These are phyloP conservation scores for Coelinius sp. DNA, from an alignment of 2,888 invertebrate genomes.

Conservation along the genomic window DNA sequence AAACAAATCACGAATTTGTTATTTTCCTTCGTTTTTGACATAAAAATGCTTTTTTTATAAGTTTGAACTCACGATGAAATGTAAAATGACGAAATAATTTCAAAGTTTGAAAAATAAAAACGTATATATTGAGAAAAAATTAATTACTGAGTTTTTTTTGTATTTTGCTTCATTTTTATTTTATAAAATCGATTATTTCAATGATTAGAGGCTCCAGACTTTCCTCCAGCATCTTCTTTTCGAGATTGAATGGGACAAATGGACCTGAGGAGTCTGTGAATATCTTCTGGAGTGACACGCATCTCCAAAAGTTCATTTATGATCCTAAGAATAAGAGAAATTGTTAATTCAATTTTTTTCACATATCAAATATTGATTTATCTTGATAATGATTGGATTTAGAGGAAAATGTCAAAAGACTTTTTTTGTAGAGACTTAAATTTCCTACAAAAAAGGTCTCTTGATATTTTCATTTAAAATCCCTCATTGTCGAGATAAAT, in stretches of 20 bases:
- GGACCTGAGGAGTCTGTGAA: constrained; percentile 60
- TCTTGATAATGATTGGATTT: neutral
- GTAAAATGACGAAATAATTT: neutral
- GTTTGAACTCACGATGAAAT: neutral
- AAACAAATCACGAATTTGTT: no score
- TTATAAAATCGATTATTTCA: neutral
- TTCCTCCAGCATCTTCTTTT: constrained; percentile 28
- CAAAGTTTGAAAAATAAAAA: neutral
- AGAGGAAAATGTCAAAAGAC: neutral
- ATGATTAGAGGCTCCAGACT: neutral
- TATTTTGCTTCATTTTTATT: neutral
- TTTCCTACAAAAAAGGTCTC: no score
- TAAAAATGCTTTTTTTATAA: neutral
- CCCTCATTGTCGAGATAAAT: neutral
- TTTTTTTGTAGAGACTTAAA: no score
- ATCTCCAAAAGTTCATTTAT: constrained; percentile 59
- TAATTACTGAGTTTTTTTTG: neutral
- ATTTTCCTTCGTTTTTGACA: no score
- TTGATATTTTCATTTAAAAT: neutral
- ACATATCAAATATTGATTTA: neutral
- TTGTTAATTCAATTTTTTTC: neutral
- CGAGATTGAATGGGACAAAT: constrained; percentile 49
- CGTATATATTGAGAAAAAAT: neutral
- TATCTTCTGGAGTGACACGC: constrained; percentile 63
- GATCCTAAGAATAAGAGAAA: constrained; percentile 52